Conservation (phyloP, 2,113 vertebrate genomes). For the Urocynchramus pylzowi region DNA sequence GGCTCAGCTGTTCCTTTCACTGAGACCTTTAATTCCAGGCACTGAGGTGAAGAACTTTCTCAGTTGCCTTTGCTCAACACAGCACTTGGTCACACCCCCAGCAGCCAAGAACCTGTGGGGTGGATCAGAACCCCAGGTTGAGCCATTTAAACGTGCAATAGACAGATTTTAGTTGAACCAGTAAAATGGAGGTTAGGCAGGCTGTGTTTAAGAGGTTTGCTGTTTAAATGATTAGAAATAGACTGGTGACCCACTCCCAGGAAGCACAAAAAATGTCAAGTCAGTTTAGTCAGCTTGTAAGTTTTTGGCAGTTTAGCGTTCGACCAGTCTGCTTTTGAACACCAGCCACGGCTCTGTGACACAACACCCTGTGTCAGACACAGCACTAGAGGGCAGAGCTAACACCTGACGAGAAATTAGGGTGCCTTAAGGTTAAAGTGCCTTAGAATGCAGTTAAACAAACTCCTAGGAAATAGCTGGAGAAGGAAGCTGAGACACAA, state of each 20-base stretch:
- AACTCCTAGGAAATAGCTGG: not conserved
- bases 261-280: not conserved
- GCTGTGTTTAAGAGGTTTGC: not conserved
- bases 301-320: not conserved
- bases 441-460: not conserved
- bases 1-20: not conserved
- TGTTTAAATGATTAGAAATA: not conserved
- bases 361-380: rapidly evolving
- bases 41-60: not conserved
- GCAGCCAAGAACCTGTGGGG: not conserved
- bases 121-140: not conserved
- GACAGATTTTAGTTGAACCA: not conserved
- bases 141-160: not conserved
- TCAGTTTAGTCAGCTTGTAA: not conserved
- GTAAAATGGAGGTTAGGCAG: not conserved
- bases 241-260: not conserved
- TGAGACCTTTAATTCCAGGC: not conserved
- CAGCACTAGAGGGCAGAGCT: conserved; percentile 15
- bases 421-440: not conserved
- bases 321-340: not conserved
- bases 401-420: not conserved
- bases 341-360: not conserved
- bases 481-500: not conserved
- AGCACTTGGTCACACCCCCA: not conserved
- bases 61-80: not conserved